Evolutionary conservation across 2,797 vertebrate genomes (phyloP).

Genomic region (Phataginus tetradactyla): DNA sequence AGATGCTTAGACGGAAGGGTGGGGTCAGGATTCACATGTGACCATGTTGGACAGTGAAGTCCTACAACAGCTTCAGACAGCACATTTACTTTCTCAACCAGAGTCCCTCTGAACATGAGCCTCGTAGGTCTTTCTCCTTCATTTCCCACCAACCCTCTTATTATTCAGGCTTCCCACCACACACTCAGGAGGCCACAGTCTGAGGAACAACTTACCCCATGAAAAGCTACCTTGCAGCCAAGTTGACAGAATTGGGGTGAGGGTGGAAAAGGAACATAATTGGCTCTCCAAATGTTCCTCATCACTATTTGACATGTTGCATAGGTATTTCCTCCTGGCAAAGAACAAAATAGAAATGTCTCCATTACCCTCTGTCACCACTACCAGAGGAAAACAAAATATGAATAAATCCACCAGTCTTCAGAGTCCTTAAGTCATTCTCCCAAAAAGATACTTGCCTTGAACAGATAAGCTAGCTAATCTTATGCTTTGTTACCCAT

Average conservation of each 20-base stretch:
- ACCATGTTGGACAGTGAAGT: neutral
- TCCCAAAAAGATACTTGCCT: neutral
- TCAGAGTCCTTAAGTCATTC: neutral
- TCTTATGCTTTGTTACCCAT: neutral
- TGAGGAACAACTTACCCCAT: neutral
- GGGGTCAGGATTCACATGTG: neutral
- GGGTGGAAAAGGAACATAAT: neutral
- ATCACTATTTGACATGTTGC: neutral
- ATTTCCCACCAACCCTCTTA: neutral
- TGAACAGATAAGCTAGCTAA: neutral
- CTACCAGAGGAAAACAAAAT: neutral
- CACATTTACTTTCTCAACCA: neutral
- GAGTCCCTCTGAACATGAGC: neutral
- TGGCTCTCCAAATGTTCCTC: neutral
- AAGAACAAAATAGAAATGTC: neutral
- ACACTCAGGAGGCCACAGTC: neutral
- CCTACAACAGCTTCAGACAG: neutral
- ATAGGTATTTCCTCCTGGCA: neutral
- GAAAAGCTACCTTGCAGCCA: neutral
- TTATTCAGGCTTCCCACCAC: neutral
- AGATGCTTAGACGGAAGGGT: neutral
- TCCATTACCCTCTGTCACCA: neutral
- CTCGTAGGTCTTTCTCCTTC: neutral
- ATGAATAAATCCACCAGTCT: neutral
- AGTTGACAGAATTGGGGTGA: neutral